Conservation (phyloP, 2,888 invertebrate species). For the Lasioglossum leucozonium region DNA sequence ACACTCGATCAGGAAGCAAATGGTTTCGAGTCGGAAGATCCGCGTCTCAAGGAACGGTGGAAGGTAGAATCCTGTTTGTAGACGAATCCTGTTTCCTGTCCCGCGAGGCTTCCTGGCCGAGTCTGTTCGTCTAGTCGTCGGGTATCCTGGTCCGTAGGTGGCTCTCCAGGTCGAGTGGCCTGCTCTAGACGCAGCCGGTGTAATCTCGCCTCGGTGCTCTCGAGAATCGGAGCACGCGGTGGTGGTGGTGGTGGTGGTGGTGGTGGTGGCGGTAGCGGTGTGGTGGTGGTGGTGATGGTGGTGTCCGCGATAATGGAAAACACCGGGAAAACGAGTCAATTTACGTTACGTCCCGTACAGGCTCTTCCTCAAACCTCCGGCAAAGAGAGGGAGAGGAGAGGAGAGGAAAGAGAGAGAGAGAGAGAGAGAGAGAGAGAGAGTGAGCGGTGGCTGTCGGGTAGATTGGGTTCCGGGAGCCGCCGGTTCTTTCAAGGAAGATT, state of each 20-base stretch:
- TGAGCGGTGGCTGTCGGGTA: not conserved
- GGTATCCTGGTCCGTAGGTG: not conserved
- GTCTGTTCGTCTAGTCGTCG: not conserved
- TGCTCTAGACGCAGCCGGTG: constrained; percentile 51
- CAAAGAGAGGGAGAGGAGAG: not conserved
- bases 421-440: too few species aligned
- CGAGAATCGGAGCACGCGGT: constrained; percentile 6
- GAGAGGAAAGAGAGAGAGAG: too few species aligned
- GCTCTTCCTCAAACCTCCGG: not conserved
- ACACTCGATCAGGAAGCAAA: not conserved
- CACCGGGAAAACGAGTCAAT: constrained; percentile 54
- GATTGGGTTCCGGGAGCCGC: constrained; percentile 50
- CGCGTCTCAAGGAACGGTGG: not conserved
- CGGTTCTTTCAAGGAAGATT: constrained; percentile 54
- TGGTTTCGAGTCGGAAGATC: not conserved
- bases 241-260: constrained; percentile 15
- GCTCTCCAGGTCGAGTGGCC: constrained; percentile 42
- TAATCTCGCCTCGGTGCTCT: constrained; percentile 52
- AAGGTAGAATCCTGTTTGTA: not conserved
- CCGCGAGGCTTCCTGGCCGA: not conserved
- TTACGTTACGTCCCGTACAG: constrained; percentile 55
- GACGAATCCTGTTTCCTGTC: not conserved
- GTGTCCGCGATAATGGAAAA: constrained; percentile 56
- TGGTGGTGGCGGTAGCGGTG: constrained; percentile 3
- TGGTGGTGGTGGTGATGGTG: not conserved